These are phyloP conservation scores for Brachionus koreanus DNA, from an alignment of 1,140 invertebrate genomes.

Conservation along the genomic window DNA sequence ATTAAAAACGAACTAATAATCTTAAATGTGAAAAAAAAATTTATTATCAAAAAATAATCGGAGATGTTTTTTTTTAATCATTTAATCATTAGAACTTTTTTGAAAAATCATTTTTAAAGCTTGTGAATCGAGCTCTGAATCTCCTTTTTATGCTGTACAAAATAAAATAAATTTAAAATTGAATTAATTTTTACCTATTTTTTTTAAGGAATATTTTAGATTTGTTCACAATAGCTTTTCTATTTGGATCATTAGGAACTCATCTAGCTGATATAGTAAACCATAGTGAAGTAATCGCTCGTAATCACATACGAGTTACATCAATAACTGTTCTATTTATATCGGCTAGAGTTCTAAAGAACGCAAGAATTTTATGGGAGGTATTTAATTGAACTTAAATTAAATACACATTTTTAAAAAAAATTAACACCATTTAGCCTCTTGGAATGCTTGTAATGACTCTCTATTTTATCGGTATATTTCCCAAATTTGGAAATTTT, in stretches of 20 bases:
- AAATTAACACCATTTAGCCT: not conserved
- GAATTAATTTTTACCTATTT: not conserved
- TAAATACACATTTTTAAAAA: not conserved
- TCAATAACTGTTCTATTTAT: not conserved
- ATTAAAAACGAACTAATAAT: too few relatives aligned
- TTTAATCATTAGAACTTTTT: too few relatives aligned
- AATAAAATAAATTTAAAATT: too few relatives aligned
- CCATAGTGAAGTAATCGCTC: not conserved
- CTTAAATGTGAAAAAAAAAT: too few relatives aligned
- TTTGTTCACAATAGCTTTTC: not conserved
- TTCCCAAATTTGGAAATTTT: not conserved
- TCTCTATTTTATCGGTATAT: not conserved
- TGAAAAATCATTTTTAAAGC: too few relatives aligned
- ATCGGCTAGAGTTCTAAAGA: not conserved
- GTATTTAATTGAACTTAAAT: not conserved
- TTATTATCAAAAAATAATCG: too few relatives aligned
- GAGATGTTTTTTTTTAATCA: too few relatives aligned
- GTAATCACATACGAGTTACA: not conserved
- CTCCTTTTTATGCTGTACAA: too few relatives aligned
- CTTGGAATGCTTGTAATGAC: conserved; percentile 21
- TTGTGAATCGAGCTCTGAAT: too few relatives aligned
- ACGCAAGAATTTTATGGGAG: not conserved
- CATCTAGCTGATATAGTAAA: not conserved
- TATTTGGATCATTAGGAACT: not conserved
- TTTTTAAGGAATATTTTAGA: not conserved